Percentiles rank a stretch among this genome's conserved stretches.
These are phyloP conservation scores for Mayetiola destructor DNA, from an alignment of 2,888 invertebrate genomes.

Conservation along the genomic window DNA sequence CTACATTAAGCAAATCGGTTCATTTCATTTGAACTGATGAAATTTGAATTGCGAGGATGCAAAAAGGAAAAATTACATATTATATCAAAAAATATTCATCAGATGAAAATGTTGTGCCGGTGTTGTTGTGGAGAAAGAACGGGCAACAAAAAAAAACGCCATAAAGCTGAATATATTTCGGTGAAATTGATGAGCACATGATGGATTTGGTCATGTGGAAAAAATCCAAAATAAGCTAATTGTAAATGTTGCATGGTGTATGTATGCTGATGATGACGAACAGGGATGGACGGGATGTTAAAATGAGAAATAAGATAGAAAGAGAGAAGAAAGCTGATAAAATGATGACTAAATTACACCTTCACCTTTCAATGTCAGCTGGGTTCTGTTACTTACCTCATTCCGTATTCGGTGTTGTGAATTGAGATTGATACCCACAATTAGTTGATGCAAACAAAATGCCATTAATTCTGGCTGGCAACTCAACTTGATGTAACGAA, in stretches of 20 bases:
- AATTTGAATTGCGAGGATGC: too few relatives aligned
- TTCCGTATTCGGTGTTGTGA: too few relatives aligned
- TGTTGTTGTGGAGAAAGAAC: neutral
- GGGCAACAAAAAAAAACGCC: constrained; percentile 2
- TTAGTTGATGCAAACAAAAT: constrained; percentile 1
- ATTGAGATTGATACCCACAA: constrained; percentile 6
- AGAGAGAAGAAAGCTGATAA: neutral
- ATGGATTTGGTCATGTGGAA: constrained; percentile 11
- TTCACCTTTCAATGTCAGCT: neutral
- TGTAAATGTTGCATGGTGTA: too few relatives aligned
- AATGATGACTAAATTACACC: constrained; percentile 11
- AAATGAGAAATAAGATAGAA: neutral
- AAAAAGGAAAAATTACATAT: neutral
- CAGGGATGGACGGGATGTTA: neutral
- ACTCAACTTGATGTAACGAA: neutral
- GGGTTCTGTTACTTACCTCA: too few relatives aligned
- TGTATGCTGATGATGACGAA: too few relatives aligned
- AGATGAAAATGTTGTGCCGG: too few relatives aligned
- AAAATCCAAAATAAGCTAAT: constrained; percentile 12
- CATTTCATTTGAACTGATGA: too few relatives aligned
- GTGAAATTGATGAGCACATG: constrained; percentile 12
- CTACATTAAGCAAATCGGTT: too few relatives aligned
- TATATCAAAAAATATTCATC: neutral
- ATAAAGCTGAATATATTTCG: constrained; percentile 6
- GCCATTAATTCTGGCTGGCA: constrained; percentile 1